A percentile compares a stretch with the other conserved stretches of the same genome.
phyloP scores from a whole-genome alignment of 2,113 vertebrate species.

The Saguinus imperator region DNA sequence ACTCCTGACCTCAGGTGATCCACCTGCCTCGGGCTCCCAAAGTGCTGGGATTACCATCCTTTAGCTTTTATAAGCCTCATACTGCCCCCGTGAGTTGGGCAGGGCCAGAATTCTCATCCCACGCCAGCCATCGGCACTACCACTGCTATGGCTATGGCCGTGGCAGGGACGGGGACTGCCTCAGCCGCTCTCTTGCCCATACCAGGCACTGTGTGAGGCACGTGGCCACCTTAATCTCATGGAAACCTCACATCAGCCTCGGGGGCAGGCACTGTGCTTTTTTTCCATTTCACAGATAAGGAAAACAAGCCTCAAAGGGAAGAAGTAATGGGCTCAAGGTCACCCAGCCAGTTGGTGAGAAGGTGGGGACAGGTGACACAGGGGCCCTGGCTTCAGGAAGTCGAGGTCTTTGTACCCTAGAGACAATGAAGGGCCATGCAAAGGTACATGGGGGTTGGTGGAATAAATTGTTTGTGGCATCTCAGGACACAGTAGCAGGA shows the following conservation, averaged over 20 bases:
- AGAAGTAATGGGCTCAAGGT: background rate
- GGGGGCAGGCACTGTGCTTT: background rate
- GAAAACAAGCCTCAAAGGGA: slow-evolving; percentile 20
- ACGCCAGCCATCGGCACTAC: rapidly evolving
- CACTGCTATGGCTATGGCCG: rapidly evolving
- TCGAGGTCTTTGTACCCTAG: background rate
- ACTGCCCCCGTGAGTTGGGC: background rate
- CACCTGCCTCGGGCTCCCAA: background rate
- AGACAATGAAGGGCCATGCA: background rate
- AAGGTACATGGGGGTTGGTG: rapidly evolving
- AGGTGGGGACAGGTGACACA: background rate
- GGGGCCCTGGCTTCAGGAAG: background rate
- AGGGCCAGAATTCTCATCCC: background rate
- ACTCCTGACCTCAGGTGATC: background rate
- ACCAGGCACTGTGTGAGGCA: background rate
- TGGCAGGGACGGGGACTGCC: background rate
- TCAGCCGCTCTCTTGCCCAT: rapidly evolving
- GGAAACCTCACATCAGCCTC: background rate
- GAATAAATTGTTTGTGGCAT: rapidly evolving
- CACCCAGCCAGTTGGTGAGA: background rate
- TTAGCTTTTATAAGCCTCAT: background rate
- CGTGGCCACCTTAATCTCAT: background rate
- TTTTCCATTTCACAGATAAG: slow-evolving; percentile 23
- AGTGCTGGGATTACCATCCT: background rate
- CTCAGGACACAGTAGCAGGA: background rate